These are phyloP conservation scores for Hetaerina titia DNA, from an alignment of 2,888 invertebrate species.

Conservation along the genomic window DNA sequence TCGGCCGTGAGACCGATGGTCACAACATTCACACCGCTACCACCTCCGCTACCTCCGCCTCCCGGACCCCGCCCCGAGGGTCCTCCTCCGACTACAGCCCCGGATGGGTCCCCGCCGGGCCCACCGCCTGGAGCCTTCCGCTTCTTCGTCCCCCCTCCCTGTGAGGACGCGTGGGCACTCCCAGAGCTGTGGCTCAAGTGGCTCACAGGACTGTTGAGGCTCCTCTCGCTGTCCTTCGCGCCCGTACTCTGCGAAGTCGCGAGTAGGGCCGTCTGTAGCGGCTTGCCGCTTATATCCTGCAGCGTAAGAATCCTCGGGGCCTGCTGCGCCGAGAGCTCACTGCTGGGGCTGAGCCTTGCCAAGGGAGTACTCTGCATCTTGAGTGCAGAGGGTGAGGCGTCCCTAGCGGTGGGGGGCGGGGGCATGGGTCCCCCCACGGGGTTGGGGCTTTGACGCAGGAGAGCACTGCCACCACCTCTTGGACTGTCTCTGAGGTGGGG, in stretches of 20 bases:
- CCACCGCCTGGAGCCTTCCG: conserved; percentile 70
- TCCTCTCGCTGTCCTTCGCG: conserved; percentile 92
- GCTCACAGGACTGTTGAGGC: conserved; percentile 91
- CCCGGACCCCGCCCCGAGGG: conserved; percentile 76
- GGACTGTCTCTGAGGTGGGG: conserved; percentile 68
- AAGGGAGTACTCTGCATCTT: conserved; percentile 89
- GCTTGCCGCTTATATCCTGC: conserved; percentile 96
- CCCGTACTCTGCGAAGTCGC: conserved; percentile 94
- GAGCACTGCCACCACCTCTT: conserved; percentile 70
- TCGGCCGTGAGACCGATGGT: conserved; percentile 94
- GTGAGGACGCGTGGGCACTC: conserved; percentile 74
- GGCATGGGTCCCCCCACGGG: conserved; percentile 72
- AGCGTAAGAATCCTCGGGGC: conserved; percentile 93
- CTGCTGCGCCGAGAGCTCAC: conserved; percentile 93
- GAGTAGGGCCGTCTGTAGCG: conserved; percentile 91
- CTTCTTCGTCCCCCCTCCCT: conserved; percentile 73
- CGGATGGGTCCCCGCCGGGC: background rate
- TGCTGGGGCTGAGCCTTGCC: conserved; percentile 93
- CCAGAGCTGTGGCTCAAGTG: conserved; percentile 90
- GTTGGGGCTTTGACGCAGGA: conserved; percentile 79
- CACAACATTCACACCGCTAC: conserved; percentile 77
- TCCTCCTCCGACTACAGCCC: conserved; percentile 70
- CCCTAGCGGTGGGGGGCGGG: conserved; percentile 74
- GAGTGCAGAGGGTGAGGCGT: conserved; percentile 73
- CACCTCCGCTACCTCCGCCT: conserved; percentile 81